These are phyloP conservation scores for Falco concolor DNA, from an alignment of 2,797 vertebrate genomes.

Conservation along the genomic window DNA sequence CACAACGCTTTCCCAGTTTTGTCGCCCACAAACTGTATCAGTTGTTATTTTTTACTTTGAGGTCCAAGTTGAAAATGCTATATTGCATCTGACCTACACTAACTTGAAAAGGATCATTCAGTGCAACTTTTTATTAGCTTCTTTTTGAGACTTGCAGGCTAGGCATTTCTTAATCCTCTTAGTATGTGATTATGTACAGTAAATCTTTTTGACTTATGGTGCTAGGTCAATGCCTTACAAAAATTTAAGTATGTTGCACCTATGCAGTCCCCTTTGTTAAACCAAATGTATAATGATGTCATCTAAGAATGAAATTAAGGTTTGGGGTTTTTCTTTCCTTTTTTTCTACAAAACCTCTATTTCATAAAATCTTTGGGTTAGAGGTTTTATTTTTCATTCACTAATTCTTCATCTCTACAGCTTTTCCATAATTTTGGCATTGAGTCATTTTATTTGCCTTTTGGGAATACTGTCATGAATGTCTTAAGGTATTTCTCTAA, in stretches of 20 bases:
- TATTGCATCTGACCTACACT: not conserved
- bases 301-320: not conserved
- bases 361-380: not conserved
- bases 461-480: not conserved
- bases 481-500: not conserved
- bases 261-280: conserved; percentile 57
- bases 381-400: not conserved
- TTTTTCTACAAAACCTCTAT: not conserved
- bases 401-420: not conserved
- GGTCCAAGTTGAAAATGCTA: conserved; percentile 10
- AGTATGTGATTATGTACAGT: conserved; percentile 23
- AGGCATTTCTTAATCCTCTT: conserved; percentile 35
- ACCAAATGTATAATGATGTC: conserved; percentile 29
- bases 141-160: conserved; percentile 7
- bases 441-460: not conserved
- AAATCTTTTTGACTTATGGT: conserved; percentile 45
- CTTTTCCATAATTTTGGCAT: not conserved
- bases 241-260: conserved; percentile 31
- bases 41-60: not conserved
- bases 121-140: not conserved
- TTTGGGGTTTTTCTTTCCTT: not conserved
- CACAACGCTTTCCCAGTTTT: not conserved
- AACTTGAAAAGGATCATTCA: conserved; percentile 1
- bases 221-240: conserved; percentile 62
- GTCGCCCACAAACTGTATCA: not conserved